A percentile compares a stretch with the other conserved stretches of the same genome.
Evolutionary conservation across 2,888 invertebrate species (phyloP).

Genomic region (Leucoma salicis): DNA sequence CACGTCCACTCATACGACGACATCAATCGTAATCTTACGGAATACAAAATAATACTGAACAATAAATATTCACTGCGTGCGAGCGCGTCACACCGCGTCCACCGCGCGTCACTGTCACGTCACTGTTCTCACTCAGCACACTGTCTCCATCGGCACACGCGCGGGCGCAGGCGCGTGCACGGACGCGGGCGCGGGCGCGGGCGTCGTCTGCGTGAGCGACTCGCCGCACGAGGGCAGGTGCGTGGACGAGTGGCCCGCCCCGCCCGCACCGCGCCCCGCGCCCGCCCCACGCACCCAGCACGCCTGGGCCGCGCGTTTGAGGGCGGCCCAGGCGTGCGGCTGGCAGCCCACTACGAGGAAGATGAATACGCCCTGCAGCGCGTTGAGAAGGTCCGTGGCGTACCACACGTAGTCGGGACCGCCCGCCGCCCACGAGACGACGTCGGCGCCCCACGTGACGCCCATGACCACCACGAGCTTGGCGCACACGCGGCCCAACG

Average conservation of each 20-base stretch:
- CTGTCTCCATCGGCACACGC: conserved; percentile 84
- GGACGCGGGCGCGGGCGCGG: conserved; percentile 78
- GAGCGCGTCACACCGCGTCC: conserved; percentile 22
- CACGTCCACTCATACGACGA: conserved; percentile 23
- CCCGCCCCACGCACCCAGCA: conserved; percentile 82
- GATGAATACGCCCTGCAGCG: conserved; percentile 93
- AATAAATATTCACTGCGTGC: conserved; percentile 58
- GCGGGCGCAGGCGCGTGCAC: conserved; percentile 71
- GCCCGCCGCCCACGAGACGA: conserved; percentile 91
- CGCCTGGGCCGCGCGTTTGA: conserved; percentile 56
- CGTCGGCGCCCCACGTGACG: conserved; percentile 86
- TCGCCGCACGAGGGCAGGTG: conserved; percentile 91
- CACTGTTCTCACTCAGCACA: no score
- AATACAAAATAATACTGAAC: conserved; percentile 75
- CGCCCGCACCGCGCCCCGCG: conserved; percentile 51
- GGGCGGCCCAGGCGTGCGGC: conserved; percentile 86
- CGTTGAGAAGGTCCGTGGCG: conserved; percentile 92
- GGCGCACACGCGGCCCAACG: conserved; percentile 91
- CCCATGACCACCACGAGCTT: conserved; percentile 88
- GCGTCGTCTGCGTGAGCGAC: conserved; percentile 86
- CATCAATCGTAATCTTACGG: conserved; percentile 50
- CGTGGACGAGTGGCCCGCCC: conserved; percentile 87
- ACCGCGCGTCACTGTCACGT: conserved; percentile 25
- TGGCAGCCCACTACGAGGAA: conserved; percentile 95
- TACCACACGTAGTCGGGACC: conserved; percentile 92